These are phyloP conservation scores for Molossus alvarezi DNA, from an alignment of 2,797 vertebrate genomes.

Conservation along the genomic window DNA sequence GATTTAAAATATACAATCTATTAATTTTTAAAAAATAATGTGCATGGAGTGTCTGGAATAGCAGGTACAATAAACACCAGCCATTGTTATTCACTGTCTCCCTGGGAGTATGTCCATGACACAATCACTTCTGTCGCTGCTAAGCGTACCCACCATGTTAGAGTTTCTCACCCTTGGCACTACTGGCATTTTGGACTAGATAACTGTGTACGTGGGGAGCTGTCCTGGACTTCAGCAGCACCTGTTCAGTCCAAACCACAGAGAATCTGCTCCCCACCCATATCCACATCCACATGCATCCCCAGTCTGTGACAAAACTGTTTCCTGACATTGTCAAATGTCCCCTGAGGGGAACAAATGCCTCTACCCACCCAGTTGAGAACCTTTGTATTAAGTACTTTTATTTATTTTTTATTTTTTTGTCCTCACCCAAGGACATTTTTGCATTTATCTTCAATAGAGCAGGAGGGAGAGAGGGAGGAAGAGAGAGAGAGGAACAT, in stretches of 20 bases:
- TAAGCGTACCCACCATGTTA: not conserved
- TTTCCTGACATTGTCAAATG: not conserved
- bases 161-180: not conserved
- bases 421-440: no score
- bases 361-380: not conserved
- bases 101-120: no score
- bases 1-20: conserved; percentile 39
- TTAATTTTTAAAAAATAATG: not conserved
- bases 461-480: no score
- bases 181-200: not conserved
- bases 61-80: not conserved
- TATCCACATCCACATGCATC: not conserved
- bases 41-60: not conserved
- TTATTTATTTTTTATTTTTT: not conserved
- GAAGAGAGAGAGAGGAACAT: no score
- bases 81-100: not conserved
- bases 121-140: not conserved
- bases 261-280: not conserved
- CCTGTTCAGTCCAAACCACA: not conserved
- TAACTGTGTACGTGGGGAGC: not conserved
- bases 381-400: not conserved
- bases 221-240: not conserved
- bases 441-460: no score
- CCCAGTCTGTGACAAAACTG: not conserved
- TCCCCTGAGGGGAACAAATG: not conserved